Evolutionary conservation across 2,888 invertebrate species (phyloP).

Genomic region (Eledona agricola): DNA sequence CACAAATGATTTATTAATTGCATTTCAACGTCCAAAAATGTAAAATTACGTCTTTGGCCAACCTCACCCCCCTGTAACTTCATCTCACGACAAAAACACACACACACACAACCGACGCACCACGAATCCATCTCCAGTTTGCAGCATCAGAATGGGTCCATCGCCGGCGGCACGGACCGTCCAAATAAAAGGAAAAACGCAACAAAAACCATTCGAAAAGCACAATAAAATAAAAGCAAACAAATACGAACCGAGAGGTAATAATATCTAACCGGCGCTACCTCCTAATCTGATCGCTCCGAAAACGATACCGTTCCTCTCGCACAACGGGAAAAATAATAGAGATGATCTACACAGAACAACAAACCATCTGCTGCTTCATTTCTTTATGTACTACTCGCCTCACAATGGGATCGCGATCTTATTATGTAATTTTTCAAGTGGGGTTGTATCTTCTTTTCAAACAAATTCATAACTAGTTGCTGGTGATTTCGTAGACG

Average conservation of each 20-base stretch:
- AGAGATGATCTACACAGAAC: slow-evolving; percentile 12
- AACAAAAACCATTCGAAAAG: slow-evolving; percentile 31
- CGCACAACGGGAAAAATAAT: slow-evolving; percentile 28
- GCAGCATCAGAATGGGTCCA: no score
- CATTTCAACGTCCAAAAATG: no score
- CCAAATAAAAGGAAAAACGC: slow-evolving; percentile 23
- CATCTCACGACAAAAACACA: no score
- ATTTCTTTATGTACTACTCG: slow-evolving; percentile 24
- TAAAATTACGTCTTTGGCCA: no score
- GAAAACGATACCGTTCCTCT: slow-evolving; percentile 24
- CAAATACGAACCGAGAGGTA: slow-evolving; percentile 32
- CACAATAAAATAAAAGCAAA: slow-evolving; percentile 29
- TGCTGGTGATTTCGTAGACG: slow-evolving; percentile 1
- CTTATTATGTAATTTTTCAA: slow-evolving; percentile 36
- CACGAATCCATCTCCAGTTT: no score
- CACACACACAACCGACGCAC: no score
- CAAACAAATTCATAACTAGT: slow-evolving; percentile 11
- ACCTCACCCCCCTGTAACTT: no score
- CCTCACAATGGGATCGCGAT: slow-evolving; percentile 31
- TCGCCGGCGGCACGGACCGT: slow-evolving; percentile 28
- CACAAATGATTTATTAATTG: no score
- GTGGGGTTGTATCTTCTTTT: slow-evolving; percentile 28
- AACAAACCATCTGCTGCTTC: slow-evolving; percentile 35
- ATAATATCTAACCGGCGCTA: slow-evolving; percentile 35
- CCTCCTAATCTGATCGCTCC: slow-evolving; percentile 31